phyloP scores from a whole-genome alignment of 1,140 invertebrate genomes.

The Pseudomyrmex gracilis region DNA sequence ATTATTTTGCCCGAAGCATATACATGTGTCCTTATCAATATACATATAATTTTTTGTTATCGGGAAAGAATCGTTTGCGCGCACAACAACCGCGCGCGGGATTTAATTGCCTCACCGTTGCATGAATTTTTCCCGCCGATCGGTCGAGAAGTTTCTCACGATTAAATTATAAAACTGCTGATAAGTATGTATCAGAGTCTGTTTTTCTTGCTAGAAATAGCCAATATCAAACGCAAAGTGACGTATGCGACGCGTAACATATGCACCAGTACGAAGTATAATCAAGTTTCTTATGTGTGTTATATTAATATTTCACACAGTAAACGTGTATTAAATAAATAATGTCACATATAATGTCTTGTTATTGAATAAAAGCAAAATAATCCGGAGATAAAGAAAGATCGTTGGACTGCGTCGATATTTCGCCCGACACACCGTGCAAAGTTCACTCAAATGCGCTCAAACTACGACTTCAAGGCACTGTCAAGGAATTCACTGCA shows the following conservation, averaged over 20 bases:
- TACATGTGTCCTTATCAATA: neutral
- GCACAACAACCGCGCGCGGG: neutral
- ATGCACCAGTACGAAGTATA: no score
- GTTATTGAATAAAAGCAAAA: neutral
- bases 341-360: neutral
- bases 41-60: neutral
- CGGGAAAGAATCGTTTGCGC: neutral
- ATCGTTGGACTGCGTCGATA: constrained; percentile 2
- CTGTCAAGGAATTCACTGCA: neutral
- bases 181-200: constrained; percentile 18
- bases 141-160: constrained; percentile 17
- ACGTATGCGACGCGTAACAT: neutral
- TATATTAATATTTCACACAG: no score
- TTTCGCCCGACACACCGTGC: constrained; percentile 1
- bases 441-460: constrained; percentile 16
- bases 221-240: neutral
- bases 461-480: neutral
- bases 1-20: neutral
- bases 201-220: constrained; percentile 18
- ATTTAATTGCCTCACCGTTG: neutral
- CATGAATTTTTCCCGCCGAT: neutral
- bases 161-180: neutral
- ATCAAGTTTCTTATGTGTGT: no score
- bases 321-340: no score
- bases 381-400: constrained; percentile 18